Evolutionary conservation across 2,113 vertebrate genomes (phyloP).

Genomic region (Thermophis baileyi): DNA sequence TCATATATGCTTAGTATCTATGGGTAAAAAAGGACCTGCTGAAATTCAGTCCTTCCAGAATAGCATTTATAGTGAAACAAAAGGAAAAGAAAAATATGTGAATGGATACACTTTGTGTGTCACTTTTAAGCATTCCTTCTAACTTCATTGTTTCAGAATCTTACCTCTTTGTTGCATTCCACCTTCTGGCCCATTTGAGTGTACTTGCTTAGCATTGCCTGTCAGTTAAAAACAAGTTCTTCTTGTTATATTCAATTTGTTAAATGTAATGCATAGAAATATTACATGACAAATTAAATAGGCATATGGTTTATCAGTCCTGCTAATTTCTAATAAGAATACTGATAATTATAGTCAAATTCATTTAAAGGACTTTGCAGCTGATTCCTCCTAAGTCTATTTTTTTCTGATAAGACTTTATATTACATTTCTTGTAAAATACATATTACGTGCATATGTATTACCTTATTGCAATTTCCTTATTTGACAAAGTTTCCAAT

Average conservation of each 20-base stretch:
- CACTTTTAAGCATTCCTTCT: neutral
- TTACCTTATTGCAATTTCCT: neutral
- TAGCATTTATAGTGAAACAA: neutral
- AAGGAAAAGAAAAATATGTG: neutral
- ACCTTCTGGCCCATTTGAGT: conserved; percentile 47
- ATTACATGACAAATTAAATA: neutral
- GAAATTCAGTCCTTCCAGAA: neutral
- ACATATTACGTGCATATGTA: neutral
- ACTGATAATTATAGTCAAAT: neutral
- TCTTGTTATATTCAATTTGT: neutral
- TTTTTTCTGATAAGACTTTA: neutral
- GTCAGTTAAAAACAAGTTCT: conserved; percentile 57
- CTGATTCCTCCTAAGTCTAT: neutral
- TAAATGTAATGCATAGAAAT: neutral
- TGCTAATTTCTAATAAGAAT: neutral
- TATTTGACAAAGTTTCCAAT: neutral
- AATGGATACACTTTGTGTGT: neutral
- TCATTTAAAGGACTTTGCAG: neutral
- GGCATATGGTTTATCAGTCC: neutral
- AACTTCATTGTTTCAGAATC: neutral
- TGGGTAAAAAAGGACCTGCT: neutral
- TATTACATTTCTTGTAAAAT: neutral
- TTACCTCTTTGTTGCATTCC: conserved; percentile 62
- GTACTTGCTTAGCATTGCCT: conserved; percentile 59
- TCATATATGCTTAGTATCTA: neutral